Evolutionary conservation across 2,888 invertebrate species (phyloP), one percentile per base, ranked within the genome.

Genomic region (Rambutsinella grinnellia): DNA sequence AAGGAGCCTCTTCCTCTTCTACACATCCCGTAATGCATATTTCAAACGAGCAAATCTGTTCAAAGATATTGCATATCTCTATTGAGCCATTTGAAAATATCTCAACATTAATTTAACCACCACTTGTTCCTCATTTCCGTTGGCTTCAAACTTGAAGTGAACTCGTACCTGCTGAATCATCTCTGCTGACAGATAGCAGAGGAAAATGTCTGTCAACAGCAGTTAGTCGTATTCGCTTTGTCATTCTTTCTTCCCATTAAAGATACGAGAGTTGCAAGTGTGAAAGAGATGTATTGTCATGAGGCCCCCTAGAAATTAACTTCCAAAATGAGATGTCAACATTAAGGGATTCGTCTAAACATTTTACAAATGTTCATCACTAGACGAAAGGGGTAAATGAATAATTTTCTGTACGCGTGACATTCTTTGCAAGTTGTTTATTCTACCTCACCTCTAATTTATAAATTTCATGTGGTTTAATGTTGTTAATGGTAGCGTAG

Each of bases 401-500:
- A n/a, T n/a, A n/a, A 63, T 65, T 49, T 24, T 66, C 51, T 54
- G 66, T 61, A 60, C 66, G 72, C 66, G 65, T 69, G 69, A 76
- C 69, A 69, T 51, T 63, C 63, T 61, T 36, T 27, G 28, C 54
- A 70, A 61, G 69, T 76, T 76, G 76, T 69, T 76, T 65, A 60
- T 70, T 76, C 53, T 70, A 70, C 61, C 65, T 65, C 66, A 5
- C 76, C 76, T 66, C 70, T 65, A 76, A 76, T 76, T 76, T 76
- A 70, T 76, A 76, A 69, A 76, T 76, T 69, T 70, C 76, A 75
- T 65, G 76, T 76, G 69, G 76, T 58, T 70, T 76, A 76, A 76
- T 70, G 60, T 60, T 60, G 46, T 36, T 66, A 60, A 65, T 70
- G 46, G 70, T 76, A 56, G 46, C 76, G 61, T 76, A 76, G 76